A percentile compares a stretch with the other conserved stretches of the same genome.
Conservation (phyloP, 2,113 vertebrate genomes). For the Pelusios castaneus region DNA sequence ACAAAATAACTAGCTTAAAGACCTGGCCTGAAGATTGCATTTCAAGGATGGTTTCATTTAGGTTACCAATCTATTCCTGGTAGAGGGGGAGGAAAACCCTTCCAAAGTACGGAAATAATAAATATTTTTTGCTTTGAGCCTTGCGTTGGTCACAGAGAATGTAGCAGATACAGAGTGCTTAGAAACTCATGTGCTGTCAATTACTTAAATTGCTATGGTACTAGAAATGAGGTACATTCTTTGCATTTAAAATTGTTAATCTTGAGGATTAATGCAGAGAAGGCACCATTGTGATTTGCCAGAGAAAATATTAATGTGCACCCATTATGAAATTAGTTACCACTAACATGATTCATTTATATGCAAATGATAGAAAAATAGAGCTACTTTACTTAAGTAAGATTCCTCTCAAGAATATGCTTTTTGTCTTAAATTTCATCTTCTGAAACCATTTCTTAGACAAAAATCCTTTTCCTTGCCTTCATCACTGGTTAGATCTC, state of each 20-base stretch:
- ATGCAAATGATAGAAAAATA: conserved; percentile 54
- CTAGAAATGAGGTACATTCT: not conserved
- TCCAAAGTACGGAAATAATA: not conserved
- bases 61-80: not conserved
- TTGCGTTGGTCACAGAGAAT: not conserved
- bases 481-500: conserved; percentile 23
- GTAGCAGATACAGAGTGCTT: not conserved
- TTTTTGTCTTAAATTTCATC: conserved; percentile 48
- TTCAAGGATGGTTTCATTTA: no score
- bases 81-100: not conserved
- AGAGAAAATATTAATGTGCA: conserved; percentile 44
- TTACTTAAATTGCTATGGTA: not conserved
- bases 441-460: conserved; percentile 8
- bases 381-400: conserved; percentile 22
- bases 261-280: not conserved
- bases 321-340: conserved; percentile 48
- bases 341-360: conserved; percentile 38
- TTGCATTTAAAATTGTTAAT: not conserved
- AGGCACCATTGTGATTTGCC: conserved; percentile 35
- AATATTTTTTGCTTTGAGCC: not conserved
- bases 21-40: not conserved
- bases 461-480: conserved; percentile 33
- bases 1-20: not conserved
- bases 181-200: not conserved
- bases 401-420: conserved; percentile 31